phyloP scores from a whole-genome alignment of 2,888 invertebrate species.

The Timandra comae region DNA sequence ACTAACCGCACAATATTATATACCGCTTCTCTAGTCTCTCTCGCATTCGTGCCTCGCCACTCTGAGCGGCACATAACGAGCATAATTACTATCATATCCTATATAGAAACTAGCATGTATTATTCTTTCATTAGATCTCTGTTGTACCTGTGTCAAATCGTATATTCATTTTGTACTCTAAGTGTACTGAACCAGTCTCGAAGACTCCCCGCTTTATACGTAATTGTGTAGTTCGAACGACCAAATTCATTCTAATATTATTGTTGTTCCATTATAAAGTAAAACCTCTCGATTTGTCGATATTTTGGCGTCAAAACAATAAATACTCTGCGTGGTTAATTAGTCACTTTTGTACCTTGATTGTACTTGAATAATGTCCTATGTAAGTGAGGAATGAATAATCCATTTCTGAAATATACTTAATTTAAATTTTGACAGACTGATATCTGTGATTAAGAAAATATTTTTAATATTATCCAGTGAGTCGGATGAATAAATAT shows the following conservation, averaged over 20 bases:
- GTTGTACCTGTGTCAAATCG: slow-evolving; percentile 74
- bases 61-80: slow-evolving; percentile 63
- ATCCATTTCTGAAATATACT: slow-evolving; percentile 76
- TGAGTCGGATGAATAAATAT: slow-evolving; percentile 72
- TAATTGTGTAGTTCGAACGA: slow-evolving; percentile 58
- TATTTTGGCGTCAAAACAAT: slow-evolving; percentile 58
- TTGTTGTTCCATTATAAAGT: slow-evolving; percentile 26
- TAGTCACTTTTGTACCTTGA: slow-evolving; percentile 76
- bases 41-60: slow-evolving; percentile 66
- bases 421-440: slow-evolving; percentile 78
- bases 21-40: slow-evolving; percentile 72
- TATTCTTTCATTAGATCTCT: slow-evolving; percentile 77
- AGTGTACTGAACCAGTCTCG: slow-evolving; percentile 57
- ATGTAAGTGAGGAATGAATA: slow-evolving; percentile 68
- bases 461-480: slow-evolving; percentile 77
- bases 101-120: slow-evolving; percentile 69
- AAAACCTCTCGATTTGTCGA: slow-evolving; percentile 40
- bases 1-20: slow-evolving; percentile 39
- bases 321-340: slow-evolving; percentile 72
- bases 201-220: slow-evolving; percentile 54
- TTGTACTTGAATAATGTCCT: slow-evolving; percentile 69
- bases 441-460: slow-evolving; percentile 77
- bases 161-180: slow-evolving; percentile 66
- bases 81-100: slow-evolving; percentile 74
- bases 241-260: slow-evolving; percentile 36